Conservation (phyloP, 1,140 invertebrate species). For the Drosophila kohkoa region DNA sequence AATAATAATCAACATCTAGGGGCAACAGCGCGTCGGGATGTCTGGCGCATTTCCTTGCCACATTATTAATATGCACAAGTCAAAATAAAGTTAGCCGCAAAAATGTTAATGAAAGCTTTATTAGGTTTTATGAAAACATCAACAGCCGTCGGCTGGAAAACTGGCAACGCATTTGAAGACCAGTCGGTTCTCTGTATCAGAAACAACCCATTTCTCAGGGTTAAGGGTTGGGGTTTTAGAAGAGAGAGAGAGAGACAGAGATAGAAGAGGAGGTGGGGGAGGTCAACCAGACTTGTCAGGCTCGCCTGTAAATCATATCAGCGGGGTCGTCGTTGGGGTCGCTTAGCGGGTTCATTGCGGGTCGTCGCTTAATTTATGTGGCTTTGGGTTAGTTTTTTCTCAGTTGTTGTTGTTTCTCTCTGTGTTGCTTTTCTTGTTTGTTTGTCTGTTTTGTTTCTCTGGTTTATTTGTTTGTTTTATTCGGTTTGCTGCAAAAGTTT, state of each 20-base stretch:
- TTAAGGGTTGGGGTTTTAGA: conserved; percentile 11
- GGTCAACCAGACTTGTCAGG: conserved; percentile 46
- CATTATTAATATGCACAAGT: conserved; percentile 60
- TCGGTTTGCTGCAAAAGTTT: conserved; percentile 55
- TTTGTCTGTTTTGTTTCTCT: conserved; percentile 35
- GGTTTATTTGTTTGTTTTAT: conserved; percentile 4
- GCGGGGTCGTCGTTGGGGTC: conserved; percentile 49
- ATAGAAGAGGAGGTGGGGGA: background rate
- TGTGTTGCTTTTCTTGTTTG: conserved; percentile 23
- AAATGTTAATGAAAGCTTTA: conserved; percentile 68
- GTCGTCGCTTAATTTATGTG: conserved; percentile 71
- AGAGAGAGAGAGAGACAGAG: too few relatives aligned
- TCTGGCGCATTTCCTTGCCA: conserved; percentile 51
- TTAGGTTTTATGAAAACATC: conserved; percentile 72
- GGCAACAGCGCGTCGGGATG: conserved; percentile 19
- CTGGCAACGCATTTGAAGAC: background rate
- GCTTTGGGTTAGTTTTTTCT: conserved; percentile 52
- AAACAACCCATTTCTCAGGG: conserved; percentile 36
- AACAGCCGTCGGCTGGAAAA: conserved; percentile 35
- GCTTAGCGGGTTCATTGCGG: conserved; percentile 48
- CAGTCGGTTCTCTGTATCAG: conserved; percentile 8
- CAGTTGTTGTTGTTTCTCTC: conserved; percentile 40
- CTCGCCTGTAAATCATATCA: conserved; percentile 65
- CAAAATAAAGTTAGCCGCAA: conserved; percentile 64
- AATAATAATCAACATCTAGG: conserved; percentile 27